Conservation (phyloP, 2,113 vertebrate species). For the Cebidichthys violaceus region DNA sequence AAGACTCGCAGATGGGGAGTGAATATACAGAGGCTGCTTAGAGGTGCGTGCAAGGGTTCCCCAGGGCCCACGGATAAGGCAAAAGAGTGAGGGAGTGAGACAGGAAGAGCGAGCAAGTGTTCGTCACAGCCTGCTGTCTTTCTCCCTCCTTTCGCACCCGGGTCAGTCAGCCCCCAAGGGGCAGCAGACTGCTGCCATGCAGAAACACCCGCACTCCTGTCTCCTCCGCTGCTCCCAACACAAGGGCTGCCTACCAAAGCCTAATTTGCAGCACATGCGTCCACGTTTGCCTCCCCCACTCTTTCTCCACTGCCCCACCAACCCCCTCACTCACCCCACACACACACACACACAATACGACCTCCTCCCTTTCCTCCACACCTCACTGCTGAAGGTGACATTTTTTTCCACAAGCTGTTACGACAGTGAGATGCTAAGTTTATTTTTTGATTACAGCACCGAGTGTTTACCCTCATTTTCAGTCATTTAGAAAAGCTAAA, state of each 20-base stretch:
- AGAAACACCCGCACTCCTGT: conserved; percentile 66
- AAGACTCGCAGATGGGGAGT: conserved; percentile 57
- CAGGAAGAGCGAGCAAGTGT: conserved; percentile 40
- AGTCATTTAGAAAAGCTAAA: conserved; percentile 56
- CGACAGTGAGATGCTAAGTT: conserved; percentile 62
- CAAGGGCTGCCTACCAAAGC: conserved; percentile 48
- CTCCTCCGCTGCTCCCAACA: conserved; percentile 44
- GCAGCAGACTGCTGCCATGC: conserved; percentile 67
- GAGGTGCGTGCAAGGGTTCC: conserved; percentile 73
- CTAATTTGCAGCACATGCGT: conserved; percentile 75
- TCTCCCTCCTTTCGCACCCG: conserved; percentile 56
- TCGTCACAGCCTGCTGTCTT: conserved; percentile 44
- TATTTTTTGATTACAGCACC: conserved; percentile 61
- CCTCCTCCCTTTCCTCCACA: conserved; percentile 47
- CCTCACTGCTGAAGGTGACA: conserved; percentile 57
- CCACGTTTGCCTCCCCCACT: conserved; percentile 41
- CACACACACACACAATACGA: conserved; percentile 5
- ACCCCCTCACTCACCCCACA: conserved; percentile 20
- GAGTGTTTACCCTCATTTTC: conserved; percentile 52
- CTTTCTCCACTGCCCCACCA: conserved; percentile 11
- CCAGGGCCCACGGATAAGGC: conserved; percentile 46
- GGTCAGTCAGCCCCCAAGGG: conserved; percentile 65
- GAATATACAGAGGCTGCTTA: conserved; percentile 68
- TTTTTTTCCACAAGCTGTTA: conserved; percentile 68
- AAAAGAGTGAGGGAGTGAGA: conserved; percentile 33